Base-by-base conservation (phyloP, 2,797 vertebrate genomes). In the Odontamblyopus rebecca region DNA sequence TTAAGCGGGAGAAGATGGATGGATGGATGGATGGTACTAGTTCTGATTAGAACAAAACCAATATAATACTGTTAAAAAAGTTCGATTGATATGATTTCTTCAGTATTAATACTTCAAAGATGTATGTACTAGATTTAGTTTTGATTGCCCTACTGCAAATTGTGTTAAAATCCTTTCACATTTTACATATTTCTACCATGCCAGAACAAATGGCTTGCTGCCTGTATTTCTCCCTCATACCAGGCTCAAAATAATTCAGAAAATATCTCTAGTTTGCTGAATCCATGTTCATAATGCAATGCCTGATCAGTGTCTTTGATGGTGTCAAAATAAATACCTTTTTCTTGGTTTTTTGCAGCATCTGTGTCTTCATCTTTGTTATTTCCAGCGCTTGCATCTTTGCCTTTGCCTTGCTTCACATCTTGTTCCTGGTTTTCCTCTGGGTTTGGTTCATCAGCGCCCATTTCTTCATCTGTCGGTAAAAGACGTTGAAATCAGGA, bases 391-490 rank as follows among this genome's bases (percentile, higher is more conserved):
- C n/a, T 54, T 29, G 18, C 32, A 41, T 70, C 63, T 51, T 77
- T 68, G 13, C 68, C 67, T 73, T 74, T 69, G 50, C 78, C 84
- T 69, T 75, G 77, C 56, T 68, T 74, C 48, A 32, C 50, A 63
- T 77, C 73, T 2, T 59, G 44, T 16, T 67, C 26, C 32, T 84
- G 73, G 12, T 79, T 82, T 82, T 81, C 71, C 65, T 67, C 65
- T 54, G 48, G 65, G 51, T 66, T 79, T 23, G 56, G 35, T 56
- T 86, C 86, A 62, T 78, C 69, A 1, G 70, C 73, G 71, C 44
- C 77, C 26, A 67, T 61, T 71, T 77, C 83, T 44, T 85, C 85
- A 18, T 86, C 91, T 91, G 71, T 27, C 68, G 63, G 57, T 19
- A 65, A 11, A 53, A 74, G 79, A 81, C 13, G 67, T 63, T 69